Percentiles rank a stretch among this genome's conserved stretches.
These are phyloP conservation scores for Athalia circularis DNA, from an alignment of 2,888 invertebrate species.

Conservation along the genomic window DNA sequence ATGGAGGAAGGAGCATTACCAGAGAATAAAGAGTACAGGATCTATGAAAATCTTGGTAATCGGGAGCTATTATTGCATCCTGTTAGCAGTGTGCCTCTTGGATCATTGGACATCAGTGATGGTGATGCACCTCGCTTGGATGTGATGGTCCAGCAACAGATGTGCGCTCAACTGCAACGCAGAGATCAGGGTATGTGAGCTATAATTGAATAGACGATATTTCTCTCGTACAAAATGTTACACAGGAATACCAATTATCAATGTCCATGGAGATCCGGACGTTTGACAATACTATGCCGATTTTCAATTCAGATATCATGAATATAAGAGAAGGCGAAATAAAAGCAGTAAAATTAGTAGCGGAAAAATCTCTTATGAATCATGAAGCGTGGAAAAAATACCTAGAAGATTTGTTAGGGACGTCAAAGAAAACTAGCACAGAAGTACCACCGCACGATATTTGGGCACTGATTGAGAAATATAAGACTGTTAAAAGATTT, in stretches of 20 bases:
- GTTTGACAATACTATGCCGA: not conserved
- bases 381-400: slow-evolving; percentile 58
- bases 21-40: slow-evolving; percentile 49
- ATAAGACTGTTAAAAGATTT: slow-evolving; percentile 48
- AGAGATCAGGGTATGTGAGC: slow-evolving; percentile 58
- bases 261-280: not conserved
- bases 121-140: slow-evolving; percentile 54
- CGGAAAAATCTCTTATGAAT: slow-evolving; percentile 54
- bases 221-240: not conserved
- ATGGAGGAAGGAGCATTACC: slow-evolving; percentile 49
- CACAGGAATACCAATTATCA: too few species aligned
- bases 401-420: slow-evolving; percentile 51
- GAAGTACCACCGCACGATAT: slow-evolving; percentile 50
- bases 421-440: slow-evolving; percentile 28
- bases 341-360: slow-evolving; percentile 48
- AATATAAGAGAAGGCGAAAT: slow-evolving; percentile 54
- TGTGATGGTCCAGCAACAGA: slow-evolving; percentile 55
- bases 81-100: slow-evolving; percentile 57
- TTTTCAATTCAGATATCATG: slow-evolving; percentile 54
- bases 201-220: not conserved
- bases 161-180: slow-evolving; percentile 52
- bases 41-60: slow-evolving; percentile 54
- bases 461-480: slow-evolving; percentile 47
- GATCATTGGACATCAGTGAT: slow-evolving; percentile 53
- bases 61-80: slow-evolving; percentile 55